Conservation (phyloP, 1,140 invertebrate species). For the Sinonovacula constricta region DNA sequence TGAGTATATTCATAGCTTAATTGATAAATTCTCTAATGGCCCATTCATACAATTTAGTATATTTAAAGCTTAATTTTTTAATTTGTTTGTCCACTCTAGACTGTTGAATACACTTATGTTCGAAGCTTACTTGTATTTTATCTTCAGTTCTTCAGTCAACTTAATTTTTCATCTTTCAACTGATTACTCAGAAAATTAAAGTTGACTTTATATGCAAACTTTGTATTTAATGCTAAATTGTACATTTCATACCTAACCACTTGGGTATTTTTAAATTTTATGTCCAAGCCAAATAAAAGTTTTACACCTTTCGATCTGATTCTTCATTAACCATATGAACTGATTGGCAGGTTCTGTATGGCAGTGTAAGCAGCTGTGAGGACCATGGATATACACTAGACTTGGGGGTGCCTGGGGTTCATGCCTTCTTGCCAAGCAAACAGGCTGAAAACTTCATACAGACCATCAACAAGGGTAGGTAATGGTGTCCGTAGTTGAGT, state of each 20-base stretch:
- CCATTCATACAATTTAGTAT: no score
- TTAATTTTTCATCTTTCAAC: background rate
- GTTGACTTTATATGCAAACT: background rate
- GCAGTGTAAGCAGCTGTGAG: conserved; percentile 85
- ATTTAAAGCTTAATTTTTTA: no score
- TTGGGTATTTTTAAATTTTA: background rate
- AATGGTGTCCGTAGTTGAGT: background rate
- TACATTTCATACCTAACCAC: background rate
- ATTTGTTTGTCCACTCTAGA: no score
- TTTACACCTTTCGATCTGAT: background rate
- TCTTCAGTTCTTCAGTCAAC: background rate
- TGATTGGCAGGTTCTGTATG: conserved; percentile 81
- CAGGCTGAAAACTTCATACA: conserved; percentile 59
- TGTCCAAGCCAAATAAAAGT: background rate
- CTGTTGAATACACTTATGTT: no score
- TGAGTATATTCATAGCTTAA: no score
- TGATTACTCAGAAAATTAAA: background rate
- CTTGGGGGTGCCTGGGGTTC: conserved; percentile 85
- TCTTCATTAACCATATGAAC: background rate
- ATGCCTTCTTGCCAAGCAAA: conserved; percentile 82
- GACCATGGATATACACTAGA: conserved; percentile 91
- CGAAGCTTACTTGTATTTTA: no score
- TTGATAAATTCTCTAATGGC: no score
- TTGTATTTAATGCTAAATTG: background rate
- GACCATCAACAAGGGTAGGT: conserved; percentile 48